phyloP scores from a whole-genome alignment of 2,888 invertebrate species.

The Troilus luridus region DNA sequence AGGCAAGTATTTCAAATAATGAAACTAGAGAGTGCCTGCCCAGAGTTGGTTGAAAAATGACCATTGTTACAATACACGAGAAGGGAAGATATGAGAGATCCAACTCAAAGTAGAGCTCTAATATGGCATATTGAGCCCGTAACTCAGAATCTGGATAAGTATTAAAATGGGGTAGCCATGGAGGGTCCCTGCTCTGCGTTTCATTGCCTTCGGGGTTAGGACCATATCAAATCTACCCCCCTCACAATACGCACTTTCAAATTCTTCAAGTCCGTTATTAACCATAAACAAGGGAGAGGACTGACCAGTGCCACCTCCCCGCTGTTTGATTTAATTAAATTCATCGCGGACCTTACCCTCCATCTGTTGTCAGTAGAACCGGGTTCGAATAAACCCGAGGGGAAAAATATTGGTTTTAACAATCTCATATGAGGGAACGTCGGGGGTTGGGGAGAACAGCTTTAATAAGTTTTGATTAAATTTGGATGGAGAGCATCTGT shows the following conservation, averaged over 20 bases:
- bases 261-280: slow-evolving; percentile 43
- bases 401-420: slow-evolving; percentile 55
- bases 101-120: slow-evolving; percentile 18
- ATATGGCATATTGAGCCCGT: slow-evolving; percentile 26
- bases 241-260: not conserved
- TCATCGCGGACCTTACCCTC: slow-evolving; percentile 46
- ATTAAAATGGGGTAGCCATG: slow-evolving; percentile 24
- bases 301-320: slow-evolving; percentile 43
- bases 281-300: slow-evolving; percentile 8
- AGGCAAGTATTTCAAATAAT: not conserved
- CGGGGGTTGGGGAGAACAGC: slow-evolving; percentile 9
- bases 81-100: slow-evolving; percentile 26
- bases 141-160: slow-evolving; percentile 38
- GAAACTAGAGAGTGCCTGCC: not conserved
- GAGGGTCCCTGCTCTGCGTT: not conserved
- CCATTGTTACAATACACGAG: not conserved
- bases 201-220: slow-evolving; percentile 4
- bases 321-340: slow-evolving; percentile 55
- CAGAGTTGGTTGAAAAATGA: not conserved
- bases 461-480: slow-evolving; percentile 56
- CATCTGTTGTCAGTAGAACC: slow-evolving; percentile 42
- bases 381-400: slow-evolving; percentile 53
- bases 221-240: not conserved
- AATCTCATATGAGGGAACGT: slow-evolving; percentile 49
- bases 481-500: slow-evolving; percentile 50